Conservation (phyloP, 2,888 invertebrate species). For the Chrysina gloriosa region DNA sequence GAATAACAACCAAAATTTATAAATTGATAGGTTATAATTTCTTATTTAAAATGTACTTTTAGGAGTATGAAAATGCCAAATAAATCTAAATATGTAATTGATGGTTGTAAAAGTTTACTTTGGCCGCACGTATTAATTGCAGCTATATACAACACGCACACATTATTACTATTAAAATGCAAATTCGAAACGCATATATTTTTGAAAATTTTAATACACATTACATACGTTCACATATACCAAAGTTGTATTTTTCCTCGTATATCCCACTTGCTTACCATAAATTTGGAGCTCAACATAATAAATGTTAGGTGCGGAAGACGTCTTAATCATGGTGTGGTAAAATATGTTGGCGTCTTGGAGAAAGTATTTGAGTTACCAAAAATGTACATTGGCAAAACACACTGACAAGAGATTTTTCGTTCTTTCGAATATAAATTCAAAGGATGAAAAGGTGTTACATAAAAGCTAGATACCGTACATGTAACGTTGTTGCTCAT, state of each 20-base stretch:
- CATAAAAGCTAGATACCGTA: conserved; percentile 1
- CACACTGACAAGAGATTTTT: background rate
- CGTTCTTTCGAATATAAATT: background rate
- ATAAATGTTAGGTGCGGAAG: background rate
- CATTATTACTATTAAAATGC: too few relatives aligned
- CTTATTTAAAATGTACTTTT: too few relatives aligned
- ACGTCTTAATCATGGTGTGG: background rate
- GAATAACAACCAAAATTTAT: background rate
- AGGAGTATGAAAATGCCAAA: background rate
- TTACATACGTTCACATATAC: background rate
- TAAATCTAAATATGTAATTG: too few relatives aligned
- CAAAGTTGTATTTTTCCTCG: background rate
- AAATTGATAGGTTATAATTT: too few relatives aligned
- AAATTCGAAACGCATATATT: too few relatives aligned
- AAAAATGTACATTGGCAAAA: background rate
- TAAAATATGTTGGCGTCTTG: background rate
- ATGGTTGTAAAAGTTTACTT: too few relatives aligned
- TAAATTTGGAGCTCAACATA: background rate
- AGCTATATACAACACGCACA: too few relatives aligned
- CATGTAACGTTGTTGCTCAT: background rate
- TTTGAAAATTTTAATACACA: too few relatives aligned
- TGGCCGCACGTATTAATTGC: too few relatives aligned
- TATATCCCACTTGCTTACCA: background rate
- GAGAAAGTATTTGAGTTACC: background rate
- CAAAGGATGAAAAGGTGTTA: background rate